Conservation (phyloP, 1,140 invertebrate species). For the Temnothorax nylanderi region DNA sequence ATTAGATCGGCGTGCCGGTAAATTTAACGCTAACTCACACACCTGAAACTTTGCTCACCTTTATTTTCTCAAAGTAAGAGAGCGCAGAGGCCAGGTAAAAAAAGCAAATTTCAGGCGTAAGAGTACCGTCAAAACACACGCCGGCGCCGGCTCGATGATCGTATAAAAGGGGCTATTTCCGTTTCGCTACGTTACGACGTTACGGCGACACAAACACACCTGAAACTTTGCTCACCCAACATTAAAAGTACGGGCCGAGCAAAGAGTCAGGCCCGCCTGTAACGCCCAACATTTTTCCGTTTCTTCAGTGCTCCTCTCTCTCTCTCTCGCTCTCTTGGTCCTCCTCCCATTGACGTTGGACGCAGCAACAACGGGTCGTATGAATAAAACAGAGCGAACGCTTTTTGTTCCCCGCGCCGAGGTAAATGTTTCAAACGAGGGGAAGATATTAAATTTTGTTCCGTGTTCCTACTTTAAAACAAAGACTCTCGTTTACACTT, state of each 20-base stretch:
- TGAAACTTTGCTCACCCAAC: constrained; percentile 85
- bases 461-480: background rate
- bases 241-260: constrained; percentile 80
- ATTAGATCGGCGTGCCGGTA: constrained; percentile 35
- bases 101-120: constrained; percentile 86
- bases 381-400: constrained; percentile 7
- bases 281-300: constrained; percentile 65
- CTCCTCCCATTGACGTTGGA: background rate
- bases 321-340: no score
- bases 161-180: background rate
- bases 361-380: background rate
- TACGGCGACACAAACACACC: constrained; percentile 80
- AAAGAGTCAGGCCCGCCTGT: constrained; percentile 84
- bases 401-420: background rate
- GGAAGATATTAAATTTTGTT: background rate
- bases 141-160: background rate
- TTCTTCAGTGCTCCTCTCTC: constrained; percentile 2
- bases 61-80: constrained; percentile 80
- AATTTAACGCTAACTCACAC: constrained; percentile 82
- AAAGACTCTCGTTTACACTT: background rate
- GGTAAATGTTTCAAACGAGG: background rate
- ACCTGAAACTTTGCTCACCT: constrained; percentile 86
- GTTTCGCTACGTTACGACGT: background rate
- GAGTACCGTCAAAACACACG: constrained; percentile 77
- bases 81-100: constrained; percentile 83